Conservation (phyloP, 2,888 invertebrate species). For the Mesoligia furuncula region DNA sequence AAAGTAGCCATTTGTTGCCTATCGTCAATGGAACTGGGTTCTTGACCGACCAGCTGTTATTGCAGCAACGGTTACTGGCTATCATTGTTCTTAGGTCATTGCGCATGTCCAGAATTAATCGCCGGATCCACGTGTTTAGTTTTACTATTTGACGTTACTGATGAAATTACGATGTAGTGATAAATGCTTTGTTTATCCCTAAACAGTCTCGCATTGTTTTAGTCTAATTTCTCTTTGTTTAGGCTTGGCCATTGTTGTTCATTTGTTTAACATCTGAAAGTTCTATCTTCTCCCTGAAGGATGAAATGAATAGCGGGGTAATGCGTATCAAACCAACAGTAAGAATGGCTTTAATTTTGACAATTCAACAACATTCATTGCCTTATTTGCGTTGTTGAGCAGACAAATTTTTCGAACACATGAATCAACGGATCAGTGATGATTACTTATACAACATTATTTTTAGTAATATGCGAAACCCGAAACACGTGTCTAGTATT, state of each 20-base stretch:
- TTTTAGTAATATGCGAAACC: too few species aligned
- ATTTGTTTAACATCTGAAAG: background rate
- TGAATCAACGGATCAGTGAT: background rate
- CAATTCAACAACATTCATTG: background rate
- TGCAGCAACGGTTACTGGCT: conserved; percentile 45
- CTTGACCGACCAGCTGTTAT: conserved; percentile 48
- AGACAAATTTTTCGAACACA: background rate
- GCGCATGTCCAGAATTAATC: conserved; percentile 50
- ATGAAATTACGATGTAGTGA: conserved; percentile 52
- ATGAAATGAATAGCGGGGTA: background rate
- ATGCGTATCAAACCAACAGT: background rate
- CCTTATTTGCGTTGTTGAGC: background rate
- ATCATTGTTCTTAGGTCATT: conserved; percentile 57
- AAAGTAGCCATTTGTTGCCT: conserved; percentile 45
- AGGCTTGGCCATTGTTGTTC: conserved; percentile 5
- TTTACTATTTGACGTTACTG: conserved; percentile 49
- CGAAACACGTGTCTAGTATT: too few species aligned
- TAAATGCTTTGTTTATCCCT: conserved; percentile 42
- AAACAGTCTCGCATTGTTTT: conserved; percentile 38
- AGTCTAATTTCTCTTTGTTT: conserved; percentile 40
- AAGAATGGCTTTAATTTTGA: background rate
- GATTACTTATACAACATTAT: too few species aligned
- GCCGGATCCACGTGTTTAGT: conserved; percentile 50
- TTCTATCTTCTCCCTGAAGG: background rate
- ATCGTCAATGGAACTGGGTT: conserved; percentile 32